Base-by-base conservation (phyloP, 2,113 vertebrate species). In the Brienomyrus brachyistius region DNA sequence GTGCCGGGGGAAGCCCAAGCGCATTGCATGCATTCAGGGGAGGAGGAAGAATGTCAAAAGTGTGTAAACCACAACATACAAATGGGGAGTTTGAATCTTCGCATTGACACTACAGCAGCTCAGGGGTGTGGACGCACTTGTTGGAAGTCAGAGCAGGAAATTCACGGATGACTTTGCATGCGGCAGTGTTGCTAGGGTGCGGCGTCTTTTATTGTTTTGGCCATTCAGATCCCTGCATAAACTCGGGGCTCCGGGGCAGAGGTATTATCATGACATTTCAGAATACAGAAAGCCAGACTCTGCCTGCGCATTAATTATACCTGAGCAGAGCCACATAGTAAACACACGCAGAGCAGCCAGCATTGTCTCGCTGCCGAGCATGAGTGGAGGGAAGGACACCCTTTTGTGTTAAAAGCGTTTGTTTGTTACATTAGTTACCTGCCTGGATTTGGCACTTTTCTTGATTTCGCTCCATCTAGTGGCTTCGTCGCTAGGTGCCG, bases 221-320 rank as follows among this genome's bases (percentile, higher is more conserved):
- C 90, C 90, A 91, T 91, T 88, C 91, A n/a, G 88, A 91, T 91
- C 87, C 17, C 70, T 89, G 90, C 91, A 90, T 89, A 86, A 87
- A 84, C 86, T 54, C 80, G 85, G 23, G 90, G 54, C 89, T 27
- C n/a, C 43, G 89, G 74, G 91, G 88, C 88, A 82, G 50, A 89
- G 43, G 88, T 19, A 43, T 86, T 70, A 86, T 87, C 56, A 31
- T 80, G 82, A 51, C 88, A 89, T 74, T 45, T 43, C n/a, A 86
- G 62, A 74, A 77, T 86, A 90, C 88, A 74, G 84, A 80, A 19
- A 80, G 27, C 50, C 77, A 59, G n/a, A 15, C 62, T n/a, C 88
- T 87, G 59, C 86, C 6, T 4, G 23, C 19, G 50, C 31, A 87
- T 62, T 87, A 90, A 86, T 86, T 77, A 54, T 89, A 85, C 77